phyloP scores from a whole-genome alignment of 2,888 invertebrate species.

The Drosophila longiperda region DNA sequence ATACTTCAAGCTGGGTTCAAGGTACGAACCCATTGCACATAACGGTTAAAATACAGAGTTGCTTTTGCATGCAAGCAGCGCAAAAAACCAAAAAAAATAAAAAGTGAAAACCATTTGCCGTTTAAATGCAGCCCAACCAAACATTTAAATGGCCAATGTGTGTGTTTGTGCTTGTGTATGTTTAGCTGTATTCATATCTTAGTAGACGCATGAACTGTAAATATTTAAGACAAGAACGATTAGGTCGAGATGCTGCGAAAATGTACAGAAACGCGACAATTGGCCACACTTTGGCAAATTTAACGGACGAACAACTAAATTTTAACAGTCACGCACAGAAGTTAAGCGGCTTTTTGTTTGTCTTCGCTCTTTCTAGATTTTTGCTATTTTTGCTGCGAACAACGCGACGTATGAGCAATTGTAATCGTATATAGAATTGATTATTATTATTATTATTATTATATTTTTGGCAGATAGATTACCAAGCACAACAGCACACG shows the following conservation, averaged over 20 bases:
- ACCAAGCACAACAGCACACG: slow-evolving; percentile 49
- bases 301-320: slow-evolving; percentile 60
- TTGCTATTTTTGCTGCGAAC: slow-evolving; percentile 13
- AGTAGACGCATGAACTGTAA: neutral
- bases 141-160: slow-evolving; percentile 17
- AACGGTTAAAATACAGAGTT: slow-evolving; percentile 39
- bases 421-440: slow-evolving; percentile 45
- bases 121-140: slow-evolving; percentile 35
- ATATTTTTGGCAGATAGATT: slow-evolving; percentile 27
- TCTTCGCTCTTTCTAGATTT: neutral
- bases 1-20: slow-evolving; percentile 46
- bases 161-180: slow-evolving; percentile 7
- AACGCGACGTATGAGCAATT: slow-evolving; percentile 72
- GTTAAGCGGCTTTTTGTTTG: slow-evolving; percentile 59
- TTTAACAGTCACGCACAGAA: slow-evolving; percentile 60
- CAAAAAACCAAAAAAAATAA: slow-evolving; percentile 14
- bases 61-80: slow-evolving; percentile 59
- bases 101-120: slow-evolving; percentile 60
- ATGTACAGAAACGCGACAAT: slow-evolving; percentile 52
- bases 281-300: slow-evolving; percentile 55
- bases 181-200: neutral
- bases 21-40: slow-evolving; percentile 52
- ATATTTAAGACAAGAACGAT: slow-evolving; percentile 36
- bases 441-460: slow-evolving; percentile 10
- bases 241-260: slow-evolving; percentile 18